These are phyloP conservation scores for Pterobdella sp. DNA, from an alignment of 2,888 invertebrate species.

Conservation along the genomic window DNA sequence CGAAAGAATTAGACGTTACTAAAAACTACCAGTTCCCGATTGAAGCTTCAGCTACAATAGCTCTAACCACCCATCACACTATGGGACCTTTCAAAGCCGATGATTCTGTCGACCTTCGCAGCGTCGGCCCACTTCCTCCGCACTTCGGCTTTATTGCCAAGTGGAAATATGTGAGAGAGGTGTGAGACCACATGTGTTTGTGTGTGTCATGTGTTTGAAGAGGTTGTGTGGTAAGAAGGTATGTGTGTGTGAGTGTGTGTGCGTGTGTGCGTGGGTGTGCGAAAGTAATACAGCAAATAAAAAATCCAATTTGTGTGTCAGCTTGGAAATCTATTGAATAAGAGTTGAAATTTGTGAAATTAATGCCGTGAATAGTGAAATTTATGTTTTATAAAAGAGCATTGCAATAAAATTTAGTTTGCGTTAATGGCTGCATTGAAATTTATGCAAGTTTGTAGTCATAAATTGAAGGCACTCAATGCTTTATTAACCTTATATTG, in stretches of 20 bases:
- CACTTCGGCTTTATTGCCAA: conserved; percentile 43
- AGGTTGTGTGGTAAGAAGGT: background rate
- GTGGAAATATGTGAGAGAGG: conserved; percentile 42
- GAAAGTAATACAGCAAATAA: background rate
- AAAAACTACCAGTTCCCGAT: conserved; percentile 39
- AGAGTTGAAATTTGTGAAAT: too few species aligned
- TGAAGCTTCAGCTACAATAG: conserved; percentile 39
- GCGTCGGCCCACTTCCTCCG: conserved; percentile 36
- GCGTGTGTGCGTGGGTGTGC: background rate
- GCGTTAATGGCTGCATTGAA: too few species aligned
- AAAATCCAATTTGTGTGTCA: background rate
- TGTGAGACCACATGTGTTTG: conserved; percentile 1
- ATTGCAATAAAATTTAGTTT: too few species aligned
- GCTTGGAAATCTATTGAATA: background rate
- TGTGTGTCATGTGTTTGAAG: background rate
- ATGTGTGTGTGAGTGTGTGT: conserved; percentile 6
- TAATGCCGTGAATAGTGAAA: too few species aligned
- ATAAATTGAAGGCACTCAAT: too few species aligned
- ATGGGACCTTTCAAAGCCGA: conserved; percentile 13
- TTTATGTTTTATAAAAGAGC: too few species aligned
- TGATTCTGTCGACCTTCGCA: conserved; percentile 32
- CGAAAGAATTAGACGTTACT: conserved; percentile 30
- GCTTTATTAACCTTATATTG: too few species aligned
- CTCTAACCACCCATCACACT: conserved; percentile 32
- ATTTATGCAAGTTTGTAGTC: too few species aligned